Percentiles rank a stretch among this genome's conserved stretches.
phyloP scores from a whole-genome alignment of 2,888 invertebrate species.

The Chrysomela aeneicollis region DNA sequence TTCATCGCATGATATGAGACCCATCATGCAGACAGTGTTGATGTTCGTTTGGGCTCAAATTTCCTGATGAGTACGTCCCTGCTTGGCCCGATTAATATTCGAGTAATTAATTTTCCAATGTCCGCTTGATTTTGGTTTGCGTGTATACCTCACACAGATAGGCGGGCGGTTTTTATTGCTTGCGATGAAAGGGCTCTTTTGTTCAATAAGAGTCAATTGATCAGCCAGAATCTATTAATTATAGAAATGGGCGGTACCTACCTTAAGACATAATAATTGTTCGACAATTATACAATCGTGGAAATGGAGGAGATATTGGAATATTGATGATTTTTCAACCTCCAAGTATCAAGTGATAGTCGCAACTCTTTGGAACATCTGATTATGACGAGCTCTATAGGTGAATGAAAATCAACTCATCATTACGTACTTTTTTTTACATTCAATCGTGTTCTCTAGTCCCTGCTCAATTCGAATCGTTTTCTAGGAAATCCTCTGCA shows the following conservation, averaged over 20 bases:
- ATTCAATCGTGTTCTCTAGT: too few species aligned
- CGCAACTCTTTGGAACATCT: too few species aligned
- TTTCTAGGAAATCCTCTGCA: not conserved
- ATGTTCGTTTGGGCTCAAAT: too few species aligned
- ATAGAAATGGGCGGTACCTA: not conserved
- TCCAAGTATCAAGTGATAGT: too few species aligned
- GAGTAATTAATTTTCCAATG: slow-evolving; percentile 60
- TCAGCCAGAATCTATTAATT: slow-evolving; percentile 45
- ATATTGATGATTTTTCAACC: not conserved
- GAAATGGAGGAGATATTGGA: not conserved
- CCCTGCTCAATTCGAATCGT: not conserved
- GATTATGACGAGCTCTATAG: too few species aligned
- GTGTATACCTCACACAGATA: slow-evolving; percentile 49
- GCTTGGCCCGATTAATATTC: slow-evolving; percentile 56
- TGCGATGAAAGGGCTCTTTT: slow-evolving; percentile 56
- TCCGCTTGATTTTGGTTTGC: slow-evolving; percentile 57
- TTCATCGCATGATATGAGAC: too few species aligned
- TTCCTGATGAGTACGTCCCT: not conserved
- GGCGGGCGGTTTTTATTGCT: slow-evolving; percentile 56
- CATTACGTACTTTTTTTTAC: too few species aligned
- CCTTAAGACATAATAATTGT: not conserved
- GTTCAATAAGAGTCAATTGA: slow-evolving; percentile 55
- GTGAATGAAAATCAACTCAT: too few species aligned
- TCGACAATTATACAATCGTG: not conserved
- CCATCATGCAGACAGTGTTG: too few species aligned